phyloP scores from a whole-genome alignment of 2,797 vertebrate genomes.

The Chaetodon trifasciatus region DNA sequence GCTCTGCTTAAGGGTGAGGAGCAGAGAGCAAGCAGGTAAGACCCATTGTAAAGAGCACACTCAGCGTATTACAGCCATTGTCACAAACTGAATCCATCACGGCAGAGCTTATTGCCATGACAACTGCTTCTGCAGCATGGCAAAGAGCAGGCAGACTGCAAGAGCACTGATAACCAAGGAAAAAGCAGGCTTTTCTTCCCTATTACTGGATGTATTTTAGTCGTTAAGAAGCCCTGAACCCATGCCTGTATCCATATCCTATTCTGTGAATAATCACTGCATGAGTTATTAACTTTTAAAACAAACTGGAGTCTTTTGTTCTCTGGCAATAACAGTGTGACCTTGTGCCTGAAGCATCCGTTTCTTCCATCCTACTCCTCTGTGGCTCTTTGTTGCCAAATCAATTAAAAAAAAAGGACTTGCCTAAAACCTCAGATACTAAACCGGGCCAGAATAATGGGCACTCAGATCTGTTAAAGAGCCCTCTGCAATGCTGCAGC shows the following conservation, averaged over 20 bases:
- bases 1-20: constrained; percentile 41
- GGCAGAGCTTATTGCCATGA: constrained; percentile 82
- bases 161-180: constrained; percentile 63
- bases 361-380: neutral
- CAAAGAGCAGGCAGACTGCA: constrained; percentile 71
- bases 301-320: constrained; percentile 64
- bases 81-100: constrained; percentile 79
- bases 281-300: constrained; percentile 38
- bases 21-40: constrained; percentile 65
- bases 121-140: constrained; percentile 81
- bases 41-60: constrained; percentile 74
- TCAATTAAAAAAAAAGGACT: neutral
- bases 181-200: constrained; percentile 61
- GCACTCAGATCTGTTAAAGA: constrained; percentile 1
- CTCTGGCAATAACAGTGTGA: constrained; percentile 51
- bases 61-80: constrained; percentile 82
- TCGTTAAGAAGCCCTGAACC: constrained; percentile 51
- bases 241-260: constrained; percentile 13
- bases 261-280: constrained; percentile 30
- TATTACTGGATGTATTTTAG: constrained; percentile 50
- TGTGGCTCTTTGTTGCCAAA: constrained; percentile 29
- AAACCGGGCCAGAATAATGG: constrained; percentile 35
- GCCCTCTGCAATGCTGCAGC: constrained; percentile 7
- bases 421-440: constrained; percentile 11
- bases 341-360: constrained; percentile 52